A percentile compares a stretch with the other conserved stretches of the same genome.
Conservation (phyloP, 1,140 invertebrate genomes). For the Drosophila arawakana region DNA sequence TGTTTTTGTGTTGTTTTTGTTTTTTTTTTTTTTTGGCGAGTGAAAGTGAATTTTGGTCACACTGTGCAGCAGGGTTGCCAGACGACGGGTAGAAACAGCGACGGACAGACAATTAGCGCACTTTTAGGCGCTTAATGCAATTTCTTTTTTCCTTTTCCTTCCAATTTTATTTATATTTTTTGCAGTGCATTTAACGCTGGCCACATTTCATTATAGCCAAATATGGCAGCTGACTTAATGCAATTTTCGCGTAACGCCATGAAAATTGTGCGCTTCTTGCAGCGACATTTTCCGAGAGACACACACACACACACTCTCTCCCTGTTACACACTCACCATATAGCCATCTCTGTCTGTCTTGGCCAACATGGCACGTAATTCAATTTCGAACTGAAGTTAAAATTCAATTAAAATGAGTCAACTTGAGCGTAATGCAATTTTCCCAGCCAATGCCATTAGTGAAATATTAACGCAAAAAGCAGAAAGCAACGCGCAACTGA, state of each 20-base stretch:
- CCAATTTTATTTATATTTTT: constrained; percentile 1
- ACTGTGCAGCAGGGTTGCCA: constrained; percentile 18
- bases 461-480: constrained; percentile 78
- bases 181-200: constrained; percentile 29
- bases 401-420: constrained; percentile 83
- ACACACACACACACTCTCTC: constrained; percentile 15
- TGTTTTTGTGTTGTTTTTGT: constrained; percentile 14
- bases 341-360: constrained; percentile 33
- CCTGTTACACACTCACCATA: not conserved
- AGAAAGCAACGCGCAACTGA: constrained; percentile 33
- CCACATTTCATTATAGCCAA: constrained; percentile 47
- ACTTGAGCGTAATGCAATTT: constrained; percentile 83
- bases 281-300: constrained; percentile 47
- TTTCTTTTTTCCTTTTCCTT: constrained; percentile 40
- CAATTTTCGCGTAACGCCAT: constrained; percentile 58
- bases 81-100: not conserved
- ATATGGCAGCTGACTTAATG: constrained; percentile 52
- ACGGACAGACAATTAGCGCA: constrained; percentile 36
- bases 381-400: constrained; percentile 83
- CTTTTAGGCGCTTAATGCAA: constrained; percentile 64
- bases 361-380: constrained; percentile 70
- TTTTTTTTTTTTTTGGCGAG: not conserved
- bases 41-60: constrained; percentile 45
- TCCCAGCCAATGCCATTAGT: constrained; percentile 79
- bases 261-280: constrained; percentile 60